A percentile compares a stretch with the other conserved stretches of the same genome.
Evolutionary conservation across 2,888 invertebrate genomes (phyloP).

Genomic region (Invenusta paracnida): DNA sequence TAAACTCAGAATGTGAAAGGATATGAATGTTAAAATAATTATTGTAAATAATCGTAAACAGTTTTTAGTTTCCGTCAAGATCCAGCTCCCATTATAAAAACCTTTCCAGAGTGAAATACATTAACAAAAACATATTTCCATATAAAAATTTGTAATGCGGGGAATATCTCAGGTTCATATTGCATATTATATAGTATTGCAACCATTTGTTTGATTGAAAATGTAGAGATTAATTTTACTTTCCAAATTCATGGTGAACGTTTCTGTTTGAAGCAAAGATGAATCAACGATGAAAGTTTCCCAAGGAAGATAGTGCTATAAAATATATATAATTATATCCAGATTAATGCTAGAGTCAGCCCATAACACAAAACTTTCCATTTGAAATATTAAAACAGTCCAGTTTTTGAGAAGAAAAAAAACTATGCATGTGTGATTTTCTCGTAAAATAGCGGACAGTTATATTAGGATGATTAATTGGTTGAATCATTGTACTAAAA

Average conservation of each 20-base stretch:
- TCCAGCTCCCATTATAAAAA: background rate
- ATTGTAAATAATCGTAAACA: background rate
- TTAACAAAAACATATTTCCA: background rate
- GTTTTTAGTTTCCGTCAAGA: background rate
- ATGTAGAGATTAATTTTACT: background rate
- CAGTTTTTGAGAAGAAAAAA: background rate
- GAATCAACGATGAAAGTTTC: background rate
- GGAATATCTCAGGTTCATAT: background rate
- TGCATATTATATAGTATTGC: background rate
- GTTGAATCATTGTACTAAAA: background rate
- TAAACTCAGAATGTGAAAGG: background rate
- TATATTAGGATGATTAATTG: background rate
- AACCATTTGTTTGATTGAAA: background rate
- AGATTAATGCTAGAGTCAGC: background rate
- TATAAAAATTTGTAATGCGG: background rate
- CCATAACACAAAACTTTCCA: background rate
- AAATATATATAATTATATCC: background rate
- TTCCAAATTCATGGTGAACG: background rate
- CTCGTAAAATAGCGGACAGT: background rate
- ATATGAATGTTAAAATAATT: background rate
- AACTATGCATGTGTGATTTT: background rate
- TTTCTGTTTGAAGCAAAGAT: background rate
- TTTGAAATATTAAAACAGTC: background rate
- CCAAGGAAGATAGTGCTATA: background rate
- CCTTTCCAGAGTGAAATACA: slow-evolving; percentile 4